Conservation (phyloP, 2,113 vertebrate species). For the Tachycineta bicolor region DNA sequence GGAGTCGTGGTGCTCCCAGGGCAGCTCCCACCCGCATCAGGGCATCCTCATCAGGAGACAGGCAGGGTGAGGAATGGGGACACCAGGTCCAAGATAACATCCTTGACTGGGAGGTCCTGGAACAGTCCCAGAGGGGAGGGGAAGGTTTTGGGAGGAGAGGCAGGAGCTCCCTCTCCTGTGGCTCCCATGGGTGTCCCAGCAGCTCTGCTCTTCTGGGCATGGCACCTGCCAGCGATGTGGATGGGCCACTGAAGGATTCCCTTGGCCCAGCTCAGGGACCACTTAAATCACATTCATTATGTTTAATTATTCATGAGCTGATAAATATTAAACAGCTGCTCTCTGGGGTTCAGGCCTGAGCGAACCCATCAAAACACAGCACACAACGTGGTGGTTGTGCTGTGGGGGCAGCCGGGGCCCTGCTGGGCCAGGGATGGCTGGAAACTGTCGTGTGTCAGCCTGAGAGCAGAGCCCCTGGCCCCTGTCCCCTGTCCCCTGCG, state of each 20-base stretch:
- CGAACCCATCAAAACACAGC: not conserved
- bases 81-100: rapidly evolving
- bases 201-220: not conserved
- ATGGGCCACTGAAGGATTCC: not conserved
- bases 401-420: rapidly evolving
- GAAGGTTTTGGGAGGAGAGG: rapidly evolving
- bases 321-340: constrained; percentile 41
- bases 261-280: not conserved
- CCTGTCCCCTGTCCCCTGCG: rapidly evolving
- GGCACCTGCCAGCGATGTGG: not conserved
- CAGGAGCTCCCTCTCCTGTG: rapidly evolving
- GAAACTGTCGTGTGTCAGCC: rapidly evolving
- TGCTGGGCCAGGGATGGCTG: rapidly evolving
- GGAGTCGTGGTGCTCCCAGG: not conserved
- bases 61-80: not conserved
- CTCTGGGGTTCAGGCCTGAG: constrained; percentile 5
- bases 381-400: rapidly evolving
- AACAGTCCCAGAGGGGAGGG: not conserved
- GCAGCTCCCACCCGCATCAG: rapidly evolving
- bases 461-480: not conserved
- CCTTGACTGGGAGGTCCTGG: not conserved
- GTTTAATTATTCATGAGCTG: constrained; percentile 30
- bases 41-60: not conserved
- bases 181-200: rapidly evolving
- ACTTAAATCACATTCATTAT: not conserved